Base-by-base conservation (phyloP, 1,140 invertebrate species). In the Drosophila orosa region DNA sequence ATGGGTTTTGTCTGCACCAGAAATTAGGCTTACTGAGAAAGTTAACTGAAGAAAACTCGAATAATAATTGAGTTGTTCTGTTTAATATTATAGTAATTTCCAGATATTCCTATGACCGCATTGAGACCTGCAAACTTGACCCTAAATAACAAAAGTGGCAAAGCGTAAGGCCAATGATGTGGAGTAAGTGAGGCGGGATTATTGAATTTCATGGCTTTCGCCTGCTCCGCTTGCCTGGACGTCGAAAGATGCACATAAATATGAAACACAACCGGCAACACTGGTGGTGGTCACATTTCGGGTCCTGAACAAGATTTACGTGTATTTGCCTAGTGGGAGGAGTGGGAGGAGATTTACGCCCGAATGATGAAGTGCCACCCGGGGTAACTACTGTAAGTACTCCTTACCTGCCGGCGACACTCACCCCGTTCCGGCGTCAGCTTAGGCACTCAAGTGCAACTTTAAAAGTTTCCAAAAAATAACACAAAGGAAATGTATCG, bases 371-470 rank as follows among this genome's bases (percentile, higher is more conserved):
- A 89, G 84, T 74, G 74, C 15, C 44, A 13, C 19, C 45, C 47
- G 19, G 56, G 60, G 54, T 57, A 57, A 40, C 24, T 68, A 22
- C 54, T 25, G 47, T 48, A 72, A 56, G 40, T 47, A 39, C 25
- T 33, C 22, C 29, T 33, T 37, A 55, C 27, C 37, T 47, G 33
- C 44, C 25, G 54, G 13, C 29, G 54, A 12, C 47, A 15, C 42
- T 50, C 42, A 31, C 59, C 47, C 40, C 56, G 67, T 82, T 83
- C 52, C 40, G 31, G 27, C 52, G 55, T 86, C 67, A 44, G 65
- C 75, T 87, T 77, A 83, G 83, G 75, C 79, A 87, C 84, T 87
- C 84, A 87, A 87, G 83, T 87, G 83, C 84, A 87, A 87, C 83
- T 87, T 87, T 83, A 80, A 87, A 86, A 77, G 74, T 81, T 87